phyloP scores from a whole-genome alignment of 2,797 vertebrate genomes.

The Chloroceryle amazona region DNA sequence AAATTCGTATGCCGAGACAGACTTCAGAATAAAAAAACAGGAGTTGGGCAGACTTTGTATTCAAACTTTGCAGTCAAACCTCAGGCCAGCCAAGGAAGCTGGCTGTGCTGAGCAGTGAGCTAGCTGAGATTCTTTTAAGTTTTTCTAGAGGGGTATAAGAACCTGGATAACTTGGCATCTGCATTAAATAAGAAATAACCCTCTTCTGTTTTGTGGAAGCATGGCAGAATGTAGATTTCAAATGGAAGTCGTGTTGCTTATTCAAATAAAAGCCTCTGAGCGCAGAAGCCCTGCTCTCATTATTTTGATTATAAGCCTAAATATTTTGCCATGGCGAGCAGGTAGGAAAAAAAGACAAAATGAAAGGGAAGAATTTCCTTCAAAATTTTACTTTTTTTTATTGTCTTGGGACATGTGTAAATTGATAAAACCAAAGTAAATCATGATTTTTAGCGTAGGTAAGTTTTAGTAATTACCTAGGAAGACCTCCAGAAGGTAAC shows the following conservation, averaged over 20 bases:
- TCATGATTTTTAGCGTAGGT: not conserved
- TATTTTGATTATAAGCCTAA: slow-evolving; percentile 31
- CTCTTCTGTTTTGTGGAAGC: slow-evolving; percentile 1
- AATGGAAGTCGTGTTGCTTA: slow-evolving; percentile 39
- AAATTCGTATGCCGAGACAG: not conserved
- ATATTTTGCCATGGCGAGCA: not conserved
- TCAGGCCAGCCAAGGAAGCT: not conserved
- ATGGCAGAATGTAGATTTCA: slow-evolving; percentile 36
- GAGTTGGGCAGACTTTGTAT: not conserved
- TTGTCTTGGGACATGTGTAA: not conserved
- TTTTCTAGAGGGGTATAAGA: not conserved
- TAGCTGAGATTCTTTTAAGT: not conserved
- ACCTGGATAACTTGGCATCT: not conserved
- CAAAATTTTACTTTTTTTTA: not conserved
- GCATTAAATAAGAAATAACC: not conserved
- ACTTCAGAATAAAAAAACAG: not conserved
- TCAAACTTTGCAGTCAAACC: not conserved
- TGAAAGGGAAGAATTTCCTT: not conserved
- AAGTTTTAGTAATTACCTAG: not conserved
- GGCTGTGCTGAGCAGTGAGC: not conserved
- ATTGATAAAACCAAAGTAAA: not conserved
- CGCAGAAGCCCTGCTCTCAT: not conserved
- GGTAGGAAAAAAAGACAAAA: not conserved
- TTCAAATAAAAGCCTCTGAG: slow-evolving; percentile 31
- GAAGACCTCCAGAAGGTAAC: not conserved